Evolutionary conservation across 1,140 invertebrate species (phyloP).

Genomic region (Heliconius congener): DNA sequence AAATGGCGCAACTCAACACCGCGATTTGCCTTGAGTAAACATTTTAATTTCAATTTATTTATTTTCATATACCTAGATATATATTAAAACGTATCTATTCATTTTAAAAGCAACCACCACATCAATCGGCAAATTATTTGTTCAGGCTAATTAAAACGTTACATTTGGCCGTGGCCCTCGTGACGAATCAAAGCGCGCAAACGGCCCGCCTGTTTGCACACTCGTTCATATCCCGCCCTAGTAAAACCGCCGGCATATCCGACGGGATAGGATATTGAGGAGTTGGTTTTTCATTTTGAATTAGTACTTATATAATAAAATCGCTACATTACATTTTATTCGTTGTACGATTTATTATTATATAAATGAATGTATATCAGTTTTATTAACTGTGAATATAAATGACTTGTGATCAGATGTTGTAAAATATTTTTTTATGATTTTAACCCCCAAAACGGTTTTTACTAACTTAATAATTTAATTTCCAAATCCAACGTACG

Average conservation of each 20-base stretch:
- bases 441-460: too few species aligned
- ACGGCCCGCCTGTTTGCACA: slow-evolving; percentile 63
- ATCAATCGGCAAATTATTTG: slow-evolving; percentile 36
- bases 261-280: slow-evolving; percentile 38
- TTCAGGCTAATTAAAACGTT: slow-evolving; percentile 58
- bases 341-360: too few species aligned
- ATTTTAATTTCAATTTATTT: not conserved
- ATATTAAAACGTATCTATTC: not conserved
- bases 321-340: too few species aligned
- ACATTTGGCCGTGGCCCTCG: slow-evolving; percentile 49
- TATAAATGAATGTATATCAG: too few species aligned
- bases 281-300: slow-evolving; percentile 12
- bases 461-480: too few species aligned
- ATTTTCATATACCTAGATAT: not conserved
- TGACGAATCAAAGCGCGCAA: slow-evolving; percentile 58
- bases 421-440: too few species aligned
- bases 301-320: too few species aligned
- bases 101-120: not conserved
- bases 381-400: too few species aligned
- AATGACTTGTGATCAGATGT: too few species aligned
- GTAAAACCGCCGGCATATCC: slow-evolving; percentile 69
- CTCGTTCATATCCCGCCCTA: slow-evolving; percentile 73
- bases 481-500: too few species aligned
- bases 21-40: not conserved
- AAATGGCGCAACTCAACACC: not conserved